Conservation (phyloP, 2,113 vertebrate species). For the Mastomys natalensis region DNA sequence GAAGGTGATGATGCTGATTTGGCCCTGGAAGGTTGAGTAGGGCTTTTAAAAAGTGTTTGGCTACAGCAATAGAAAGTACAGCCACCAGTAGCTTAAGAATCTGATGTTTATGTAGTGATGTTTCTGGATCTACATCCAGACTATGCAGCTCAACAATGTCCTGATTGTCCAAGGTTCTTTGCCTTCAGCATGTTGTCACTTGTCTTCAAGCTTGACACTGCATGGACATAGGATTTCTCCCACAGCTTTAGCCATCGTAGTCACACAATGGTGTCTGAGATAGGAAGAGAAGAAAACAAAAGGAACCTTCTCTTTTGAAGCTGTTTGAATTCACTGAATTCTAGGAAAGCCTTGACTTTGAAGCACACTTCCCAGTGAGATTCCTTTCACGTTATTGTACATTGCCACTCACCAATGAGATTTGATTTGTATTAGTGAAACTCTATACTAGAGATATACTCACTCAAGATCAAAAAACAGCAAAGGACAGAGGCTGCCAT, state of each 20-base stretch:
- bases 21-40: background rate
- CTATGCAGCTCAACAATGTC: background rate
- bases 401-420: background rate
- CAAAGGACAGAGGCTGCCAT: background rate
- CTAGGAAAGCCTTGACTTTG: background rate
- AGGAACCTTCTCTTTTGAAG: background rate
- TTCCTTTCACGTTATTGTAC: background rate
- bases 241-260: background rate
- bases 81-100: background rate
- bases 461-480: background rate
- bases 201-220: background rate
- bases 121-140: background rate
- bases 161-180: background rate
- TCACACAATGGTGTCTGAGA: background rate
- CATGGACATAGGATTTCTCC: background rate
- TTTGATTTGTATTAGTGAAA: background rate
- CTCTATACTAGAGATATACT: background rate
- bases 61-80: background rate
- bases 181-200: background rate
- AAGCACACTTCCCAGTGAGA: background rate
- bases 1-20: background rate
- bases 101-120: background rate
- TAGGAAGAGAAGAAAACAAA: background rate
- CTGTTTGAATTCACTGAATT: background rate
- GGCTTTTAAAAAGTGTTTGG: background rate